These are phyloP conservation scores for Ylistrum balloti DNA, from an alignment of 1,140 invertebrate species.

Conservation along the genomic window DNA sequence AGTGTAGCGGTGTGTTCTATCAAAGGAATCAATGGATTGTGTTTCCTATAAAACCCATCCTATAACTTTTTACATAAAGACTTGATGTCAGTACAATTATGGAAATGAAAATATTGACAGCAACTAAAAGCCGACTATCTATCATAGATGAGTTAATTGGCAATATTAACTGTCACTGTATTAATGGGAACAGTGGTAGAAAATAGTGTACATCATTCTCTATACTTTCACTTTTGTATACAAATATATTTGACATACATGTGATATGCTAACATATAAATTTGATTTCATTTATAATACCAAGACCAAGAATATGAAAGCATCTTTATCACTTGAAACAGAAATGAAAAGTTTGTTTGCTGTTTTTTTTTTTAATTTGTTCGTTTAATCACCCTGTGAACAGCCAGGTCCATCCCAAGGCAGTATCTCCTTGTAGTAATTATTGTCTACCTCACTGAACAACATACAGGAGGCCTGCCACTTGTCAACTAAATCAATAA, in stretches of 20 bases:
- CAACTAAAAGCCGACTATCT: not conserved
- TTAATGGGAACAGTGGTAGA: conserved; percentile 5
- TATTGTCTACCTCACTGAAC: too few relatives aligned
- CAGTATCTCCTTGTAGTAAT: too few relatives aligned
- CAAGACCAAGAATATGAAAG: too few relatives aligned
- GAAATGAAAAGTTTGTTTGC: too few relatives aligned
- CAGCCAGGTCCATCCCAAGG: too few relatives aligned
- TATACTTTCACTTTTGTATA: not conserved
- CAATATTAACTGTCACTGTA: not conserved
- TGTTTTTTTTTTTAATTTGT: too few relatives aligned
- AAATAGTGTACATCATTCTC: not conserved
- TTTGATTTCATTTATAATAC: too few relatives aligned
- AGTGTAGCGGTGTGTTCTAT: not conserved
- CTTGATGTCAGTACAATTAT: not conserved
- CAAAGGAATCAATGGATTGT: not conserved
- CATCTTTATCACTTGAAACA: too few relatives aligned
- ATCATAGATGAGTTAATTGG: not conserved
- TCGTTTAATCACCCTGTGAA: too few relatives aligned
- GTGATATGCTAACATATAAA: too few relatives aligned
- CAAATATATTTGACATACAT: not conserved
- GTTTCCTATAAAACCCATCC: not conserved
- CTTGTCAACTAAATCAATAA: too few relatives aligned
- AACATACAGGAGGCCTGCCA: too few relatives aligned
- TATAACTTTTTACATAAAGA: not conserved
- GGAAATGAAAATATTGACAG: not conserved